phyloP scores from a whole-genome alignment of 2,888 invertebrate species.

The Apodemia hepburni region DNA sequence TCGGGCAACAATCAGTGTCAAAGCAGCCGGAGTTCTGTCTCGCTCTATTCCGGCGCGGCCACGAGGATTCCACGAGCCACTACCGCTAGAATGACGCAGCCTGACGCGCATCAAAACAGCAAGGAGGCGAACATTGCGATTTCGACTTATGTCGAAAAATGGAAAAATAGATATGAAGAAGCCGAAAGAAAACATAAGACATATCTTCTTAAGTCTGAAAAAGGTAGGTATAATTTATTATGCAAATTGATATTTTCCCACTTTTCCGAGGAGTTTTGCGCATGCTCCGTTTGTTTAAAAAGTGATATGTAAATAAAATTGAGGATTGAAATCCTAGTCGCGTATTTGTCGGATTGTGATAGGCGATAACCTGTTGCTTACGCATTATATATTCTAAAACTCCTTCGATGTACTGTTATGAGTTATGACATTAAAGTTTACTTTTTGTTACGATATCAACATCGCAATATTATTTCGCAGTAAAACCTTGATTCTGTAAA shows the following conservation, averaged over 20 bases:
- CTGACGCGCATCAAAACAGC: constrained; percentile 71
- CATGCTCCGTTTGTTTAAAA: constrained; percentile 51
- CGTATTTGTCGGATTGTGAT: constrained; percentile 70
- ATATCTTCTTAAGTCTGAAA: constrained; percentile 84
- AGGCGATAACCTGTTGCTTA: constrained; percentile 72
- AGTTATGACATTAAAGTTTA: constrained; percentile 2
- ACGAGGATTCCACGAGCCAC: constrained; percentile 76
- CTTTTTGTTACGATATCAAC: not conserved
- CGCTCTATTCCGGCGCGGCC: constrained; percentile 63
- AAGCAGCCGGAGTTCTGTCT: constrained; percentile 68
- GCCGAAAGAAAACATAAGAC: constrained; percentile 84
- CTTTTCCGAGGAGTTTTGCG: constrained; percentile 45
- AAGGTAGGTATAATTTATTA: constrained; percentile 77
- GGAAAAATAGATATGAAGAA: constrained; percentile 86
- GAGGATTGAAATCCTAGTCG: constrained; percentile 63
- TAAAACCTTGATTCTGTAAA: not conserved
- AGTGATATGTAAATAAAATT: constrained; percentile 65
- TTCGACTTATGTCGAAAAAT: constrained; percentile 77
- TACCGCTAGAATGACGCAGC: constrained; percentile 73
- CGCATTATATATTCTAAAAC: constrained; percentile 60
- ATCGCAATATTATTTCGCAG: not conserved
- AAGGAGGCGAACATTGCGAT: constrained; percentile 72
- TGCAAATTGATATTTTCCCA: constrained; percentile 35
- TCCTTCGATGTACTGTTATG: constrained; percentile 26
- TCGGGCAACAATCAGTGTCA: constrained; percentile 74